Conservation (phyloP, 2,888 invertebrate genomes). For the Drosophila trichaetosa region DNA sequence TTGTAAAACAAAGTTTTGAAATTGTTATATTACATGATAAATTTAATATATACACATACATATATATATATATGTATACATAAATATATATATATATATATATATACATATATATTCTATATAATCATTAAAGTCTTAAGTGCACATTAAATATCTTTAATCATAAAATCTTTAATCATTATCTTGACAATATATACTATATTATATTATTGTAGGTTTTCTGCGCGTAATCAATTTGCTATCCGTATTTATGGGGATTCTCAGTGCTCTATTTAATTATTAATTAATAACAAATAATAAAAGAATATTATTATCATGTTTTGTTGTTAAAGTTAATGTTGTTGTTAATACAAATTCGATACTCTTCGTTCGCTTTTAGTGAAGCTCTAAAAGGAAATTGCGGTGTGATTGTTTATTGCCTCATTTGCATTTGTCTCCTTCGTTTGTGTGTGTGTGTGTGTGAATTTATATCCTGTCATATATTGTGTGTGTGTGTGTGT, state of each 20-base stretch:
- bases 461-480: conserved; percentile 15
- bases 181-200: neutral
- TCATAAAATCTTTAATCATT: neutral
- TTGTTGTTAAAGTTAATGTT: neutral
- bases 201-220: neutral
- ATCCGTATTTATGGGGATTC: neutral
- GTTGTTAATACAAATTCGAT: neutral
- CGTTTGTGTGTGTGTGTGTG: neutral
- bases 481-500: conserved; percentile 9
- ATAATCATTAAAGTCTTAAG: too few relatives aligned
- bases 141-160: too few relatives aligned
- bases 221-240: neutral
- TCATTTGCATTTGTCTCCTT: conserved; percentile 50
- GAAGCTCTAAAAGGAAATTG: conserved; percentile 4
- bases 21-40: neutral
- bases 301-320: neutral
- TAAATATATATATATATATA: neutral
- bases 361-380: neutral
- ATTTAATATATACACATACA: neutral
- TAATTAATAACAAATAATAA: neutral
- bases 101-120: too few relatives aligned
- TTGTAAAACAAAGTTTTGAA: neutral
- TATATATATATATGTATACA: neutral
- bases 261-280: neutral
- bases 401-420: conserved; percentile 45